These are phyloP conservation scores for Hydractinia symbiolongicarpus DNA, from an alignment of 30 jellyfish, hydroid and myxozoan species.

Conservation along the genomic window DNA sequence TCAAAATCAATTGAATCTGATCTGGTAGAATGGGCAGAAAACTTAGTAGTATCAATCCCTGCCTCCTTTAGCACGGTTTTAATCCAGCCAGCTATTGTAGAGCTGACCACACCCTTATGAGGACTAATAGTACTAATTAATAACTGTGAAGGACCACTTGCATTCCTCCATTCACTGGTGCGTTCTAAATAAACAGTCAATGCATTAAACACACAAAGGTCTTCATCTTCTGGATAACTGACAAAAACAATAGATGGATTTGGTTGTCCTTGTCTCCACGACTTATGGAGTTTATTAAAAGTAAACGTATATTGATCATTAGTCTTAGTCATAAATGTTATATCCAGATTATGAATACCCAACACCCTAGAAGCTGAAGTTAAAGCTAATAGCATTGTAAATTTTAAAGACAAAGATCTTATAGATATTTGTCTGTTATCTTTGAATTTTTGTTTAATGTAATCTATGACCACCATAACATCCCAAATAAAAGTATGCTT, in stretches of 20 bases:
- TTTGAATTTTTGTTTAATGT: neutral
- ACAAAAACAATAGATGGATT: neutral
- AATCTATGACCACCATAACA: conserved; percentile 17
- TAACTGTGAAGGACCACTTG: too few species aligned
- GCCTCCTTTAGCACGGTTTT: too few species aligned
- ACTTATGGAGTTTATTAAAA: neutral
- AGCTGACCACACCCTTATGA: too few species aligned
- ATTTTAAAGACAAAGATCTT: conserved; percentile 8
- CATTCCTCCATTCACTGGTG: too few species aligned
- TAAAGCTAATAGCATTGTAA: conserved; percentile 12
- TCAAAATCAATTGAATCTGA: too few species aligned
- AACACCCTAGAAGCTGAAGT: conserved; percentile 14
- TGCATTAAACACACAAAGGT: neutral
- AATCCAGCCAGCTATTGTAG: too few species aligned
- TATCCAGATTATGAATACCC: conserved; percentile 11
- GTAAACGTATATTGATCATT: neutral
- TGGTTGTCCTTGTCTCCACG: neutral
- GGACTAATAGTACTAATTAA: too few species aligned
- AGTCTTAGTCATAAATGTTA: neutral
- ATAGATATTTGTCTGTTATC: neutral
- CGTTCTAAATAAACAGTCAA: too few species aligned
- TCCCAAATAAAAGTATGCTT: conserved; percentile 23
- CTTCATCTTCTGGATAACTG: neutral
- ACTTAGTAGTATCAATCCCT: too few species aligned
- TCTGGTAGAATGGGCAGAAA: too few species aligned